Conservation (phyloP, 1,140 invertebrate genomes). For the Saccostrea echinata region DNA sequence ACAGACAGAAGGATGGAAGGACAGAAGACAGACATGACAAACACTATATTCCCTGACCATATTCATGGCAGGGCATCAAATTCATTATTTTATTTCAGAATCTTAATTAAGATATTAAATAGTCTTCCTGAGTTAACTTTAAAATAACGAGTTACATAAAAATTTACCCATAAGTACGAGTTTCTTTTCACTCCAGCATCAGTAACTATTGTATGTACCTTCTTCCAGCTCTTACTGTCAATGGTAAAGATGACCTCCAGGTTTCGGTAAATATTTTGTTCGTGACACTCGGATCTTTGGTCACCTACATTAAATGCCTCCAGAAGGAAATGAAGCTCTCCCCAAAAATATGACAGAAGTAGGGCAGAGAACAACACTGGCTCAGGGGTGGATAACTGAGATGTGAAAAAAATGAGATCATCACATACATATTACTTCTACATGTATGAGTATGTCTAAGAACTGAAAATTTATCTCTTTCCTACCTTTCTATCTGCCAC, state of each 20-base stretch:
- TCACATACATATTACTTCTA: too few relatives aligned
- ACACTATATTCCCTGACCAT: too few relatives aligned
- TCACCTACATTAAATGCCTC: neutral
- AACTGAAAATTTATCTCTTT: too few relatives aligned
- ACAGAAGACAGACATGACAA: too few relatives aligned
- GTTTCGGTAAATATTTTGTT: conserved; percentile 7
- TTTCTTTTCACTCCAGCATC: neutral
- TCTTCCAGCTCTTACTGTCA: neutral
- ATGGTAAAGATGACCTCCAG: neutral
- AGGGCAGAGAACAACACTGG: neutral
- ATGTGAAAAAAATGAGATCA: neutral
- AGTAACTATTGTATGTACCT: neutral
- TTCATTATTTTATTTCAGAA: too few relatives aligned
- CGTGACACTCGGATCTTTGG: neutral
- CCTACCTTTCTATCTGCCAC: neutral
- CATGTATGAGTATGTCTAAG: too few relatives aligned
- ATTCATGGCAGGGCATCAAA: too few relatives aligned
- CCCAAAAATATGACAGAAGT: neutral
- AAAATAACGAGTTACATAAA: neutral
- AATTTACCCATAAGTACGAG: conserved; percentile 7
- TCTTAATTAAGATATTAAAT: too few relatives aligned
- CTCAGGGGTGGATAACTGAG: neutral
- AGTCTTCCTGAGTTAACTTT: too few relatives aligned
- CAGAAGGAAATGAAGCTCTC: neutral
- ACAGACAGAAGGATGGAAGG: too few relatives aligned